Base-by-base conservation (phyloP, 1,140 invertebrate genomes). In the Lanistes nyassanus region DNA sequence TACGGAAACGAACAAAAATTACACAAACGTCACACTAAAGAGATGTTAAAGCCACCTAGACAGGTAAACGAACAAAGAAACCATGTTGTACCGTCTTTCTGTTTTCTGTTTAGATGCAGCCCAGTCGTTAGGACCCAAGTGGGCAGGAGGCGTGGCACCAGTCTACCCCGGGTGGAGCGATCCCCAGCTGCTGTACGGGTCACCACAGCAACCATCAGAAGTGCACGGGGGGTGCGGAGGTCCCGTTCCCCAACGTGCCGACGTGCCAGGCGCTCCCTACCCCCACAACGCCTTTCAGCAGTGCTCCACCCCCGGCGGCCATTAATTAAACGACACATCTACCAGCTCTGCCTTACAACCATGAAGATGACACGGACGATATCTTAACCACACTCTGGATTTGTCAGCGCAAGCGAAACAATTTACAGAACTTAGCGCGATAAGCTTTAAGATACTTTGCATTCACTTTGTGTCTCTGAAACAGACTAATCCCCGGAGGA, bases 121-220 rank as follows among this genome's bases (percentile, higher is more conserved):
- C 19, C 77, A 76, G 47, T 79, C 77, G 6, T 42, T 79, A 55
- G 77, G 77, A 39, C 71, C 69, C 62, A 79, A 79, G 65, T 79
- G 77, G 77, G 69, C 74, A 9, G 68, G 74, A 36, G 74, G 74
- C 11, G 74, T 79, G 55, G 69, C 74, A 0, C 67, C 77, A 9
- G 65, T 79, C 69, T 79, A 79, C 74, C 74, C 77, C 26, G 29
- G 68, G 29, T 79, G 77, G 77, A 79, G 75, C 60, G 74, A 79
- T 69, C 71, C 77, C 29, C 74, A 76, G 42, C 74, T 79, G 16
- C 64, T 79, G 5, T 76, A 79, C 70, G 29, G 39, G 31, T 39
- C 73, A 3, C 69, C 69, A 34, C 77, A 74, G 34, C 76, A 74
- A 37, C 34, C 74, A n/a, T 53, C 77, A 29, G 77, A 79, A 56